Base-by-base conservation (phyloP, 2,113 vertebrate species). In the Peromyscus maniculatus region DNA sequence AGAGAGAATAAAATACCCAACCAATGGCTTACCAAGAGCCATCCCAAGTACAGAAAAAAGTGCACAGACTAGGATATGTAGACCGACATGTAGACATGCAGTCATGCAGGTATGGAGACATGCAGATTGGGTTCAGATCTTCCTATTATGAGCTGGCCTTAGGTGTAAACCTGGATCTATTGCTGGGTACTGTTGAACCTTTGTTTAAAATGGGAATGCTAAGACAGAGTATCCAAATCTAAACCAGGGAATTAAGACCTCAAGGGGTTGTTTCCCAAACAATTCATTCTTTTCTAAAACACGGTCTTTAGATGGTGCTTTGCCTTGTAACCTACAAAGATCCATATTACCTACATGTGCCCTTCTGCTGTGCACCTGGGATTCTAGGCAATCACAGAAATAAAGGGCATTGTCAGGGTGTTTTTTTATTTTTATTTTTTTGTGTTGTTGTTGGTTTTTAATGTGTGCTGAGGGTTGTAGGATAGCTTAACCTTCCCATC, bases 1-100 rank as follows among this genome's bases (percentile, higher is more conserved):
- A 9, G 36, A 19, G 17, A n/a, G 5, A 43, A 43, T 43, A 71
- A 17, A n/a, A 71, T 71, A n/a, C 2, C 64, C 64, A 4, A 1
- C 33, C 15, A 69, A 49, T 69, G 10, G 55, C 12, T 22, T 69
- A 11, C 6, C 67, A 39, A 64, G 7, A 33, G 21, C 39, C 69
- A 64, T 21, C 28, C 43, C 33, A 15, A 13, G 57, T 3, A 1
- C 4, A 22, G 39, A 87, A 66, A 43, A 75, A 88, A 57, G 13
- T 74, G 4, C 10, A 57, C 3, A 55, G 89, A 52, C 11, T 39
- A 8, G 1, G 13, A 0, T 28, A 78, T 0, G 0, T 5, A 57
- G 10, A 62, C 79, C 59, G 36, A 17, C 57, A 39, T 43, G 22
- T 33, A 59, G 21, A 43, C 57, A 83, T 9, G 3, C 24, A 31